phyloP scores from a whole-genome alignment of 2,888 invertebrate genomes.

The Amblyteles armatorius region DNA sequence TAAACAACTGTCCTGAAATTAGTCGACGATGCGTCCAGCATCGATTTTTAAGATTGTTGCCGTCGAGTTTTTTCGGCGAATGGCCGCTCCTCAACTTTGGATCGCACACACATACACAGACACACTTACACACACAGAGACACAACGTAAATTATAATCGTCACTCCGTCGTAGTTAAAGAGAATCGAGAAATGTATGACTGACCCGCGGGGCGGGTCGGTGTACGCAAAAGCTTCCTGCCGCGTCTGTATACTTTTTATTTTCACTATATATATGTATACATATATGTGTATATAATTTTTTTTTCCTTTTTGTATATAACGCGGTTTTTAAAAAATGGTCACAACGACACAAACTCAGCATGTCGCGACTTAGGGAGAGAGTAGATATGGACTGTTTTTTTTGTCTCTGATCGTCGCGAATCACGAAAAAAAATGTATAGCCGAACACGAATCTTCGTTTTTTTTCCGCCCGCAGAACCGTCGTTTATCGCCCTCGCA shows the following conservation, averaged over 20 bases:
- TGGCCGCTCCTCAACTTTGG: constrained; percentile 10
- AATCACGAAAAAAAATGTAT: constrained; percentile 17
- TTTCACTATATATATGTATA: constrained; percentile 10
- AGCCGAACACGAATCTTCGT: not conserved
- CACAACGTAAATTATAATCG: constrained; percentile 25
- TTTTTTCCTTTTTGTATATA: constrained; percentile 30
- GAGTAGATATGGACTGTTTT: constrained; percentile 68
- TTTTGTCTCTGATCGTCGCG: constrained; percentile 21
- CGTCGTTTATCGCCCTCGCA: constrained; percentile 29
- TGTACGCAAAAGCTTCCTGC: constrained; percentile 62
- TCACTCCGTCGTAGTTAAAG: constrained; percentile 42
- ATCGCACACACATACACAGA: constrained; percentile 16
- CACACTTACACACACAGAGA: constrained; percentile 17
- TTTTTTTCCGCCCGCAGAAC: not conserved
- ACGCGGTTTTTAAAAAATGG: constrained; percentile 44
- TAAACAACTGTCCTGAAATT: not conserved
- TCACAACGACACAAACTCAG: constrained; percentile 55
- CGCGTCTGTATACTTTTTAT: constrained; percentile 39
- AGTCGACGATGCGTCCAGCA: not conserved
- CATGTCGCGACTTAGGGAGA: constrained; percentile 68
- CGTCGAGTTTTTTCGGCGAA: constrained; percentile 16
- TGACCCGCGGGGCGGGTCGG: constrained; percentile 58
- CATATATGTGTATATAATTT: not conserved
- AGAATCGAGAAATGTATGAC: constrained; percentile 17
- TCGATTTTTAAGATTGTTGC: not conserved